phyloP scores from a whole-genome alignment of 2,888 invertebrate genomes.

The Frankliniella intonsa region DNA sequence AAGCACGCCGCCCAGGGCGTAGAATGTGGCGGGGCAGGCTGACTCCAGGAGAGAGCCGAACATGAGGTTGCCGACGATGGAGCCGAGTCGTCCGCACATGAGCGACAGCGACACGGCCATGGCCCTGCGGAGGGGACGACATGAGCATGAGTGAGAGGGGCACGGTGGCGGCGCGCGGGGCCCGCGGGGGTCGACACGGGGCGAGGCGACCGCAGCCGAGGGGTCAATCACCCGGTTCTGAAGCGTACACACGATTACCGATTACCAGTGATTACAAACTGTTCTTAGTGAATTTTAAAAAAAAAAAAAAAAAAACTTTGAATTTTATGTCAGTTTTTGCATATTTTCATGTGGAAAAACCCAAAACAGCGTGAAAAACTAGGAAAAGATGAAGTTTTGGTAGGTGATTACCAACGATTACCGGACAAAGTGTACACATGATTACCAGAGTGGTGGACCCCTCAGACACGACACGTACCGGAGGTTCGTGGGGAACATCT shows the following conservation, averaged over 20 bases:
- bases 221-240: background rate
- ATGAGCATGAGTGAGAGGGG: background rate
- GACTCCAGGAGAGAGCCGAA: conserved; percentile 14
- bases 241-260: background rate
- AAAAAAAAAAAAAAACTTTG: background rate
- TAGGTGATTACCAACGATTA: no score
- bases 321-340: background rate
- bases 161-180: background rate
- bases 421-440: no score
- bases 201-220: no score
- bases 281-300: no score
- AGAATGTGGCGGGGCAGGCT: conserved; percentile 4
- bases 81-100: conserved; percentile 4
- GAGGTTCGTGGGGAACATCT: conserved; percentile 44
- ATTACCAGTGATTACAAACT: no score
- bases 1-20: conserved; percentile 26
- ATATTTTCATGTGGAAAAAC: background rate
- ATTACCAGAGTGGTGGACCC: no score
- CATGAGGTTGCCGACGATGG: conserved; percentile 19
- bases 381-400: no score
- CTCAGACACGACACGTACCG: conserved; percentile 43
- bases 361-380: no score
- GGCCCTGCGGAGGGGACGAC: conserved; percentile 30
- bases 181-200: no score
- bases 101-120: conserved; percentile 34